Conservation (phyloP, 2,113 vertebrate species). For the Lota lota region DNA sequence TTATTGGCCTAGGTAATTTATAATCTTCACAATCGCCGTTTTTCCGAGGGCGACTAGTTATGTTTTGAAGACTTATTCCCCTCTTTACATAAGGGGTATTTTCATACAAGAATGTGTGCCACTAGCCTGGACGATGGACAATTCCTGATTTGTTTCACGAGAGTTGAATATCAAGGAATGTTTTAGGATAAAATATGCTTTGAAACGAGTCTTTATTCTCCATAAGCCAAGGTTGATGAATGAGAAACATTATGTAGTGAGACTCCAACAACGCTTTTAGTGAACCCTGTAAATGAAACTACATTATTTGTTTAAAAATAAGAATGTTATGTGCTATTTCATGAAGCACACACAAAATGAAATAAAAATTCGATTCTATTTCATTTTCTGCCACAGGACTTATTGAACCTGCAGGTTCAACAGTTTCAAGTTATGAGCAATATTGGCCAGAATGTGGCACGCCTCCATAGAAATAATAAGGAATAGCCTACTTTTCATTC, state of each 20-base stretch:
- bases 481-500: constrained; percentile 84
- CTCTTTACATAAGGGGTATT: constrained; percentile 68
- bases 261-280: no score
- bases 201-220: constrained; percentile 51
- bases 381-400: constrained; percentile 5
- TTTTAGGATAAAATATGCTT: constrained; percentile 62
- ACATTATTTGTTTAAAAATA: neutral
- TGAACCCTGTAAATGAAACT: neutral
- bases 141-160: constrained; percentile 69
- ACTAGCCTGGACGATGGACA: constrained; percentile 56
- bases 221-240: constrained; percentile 11
- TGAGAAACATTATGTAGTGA: neutral
- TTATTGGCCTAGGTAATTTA: constrained; percentile 27
- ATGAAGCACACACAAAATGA: neutral
- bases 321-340: neutral
- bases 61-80: constrained; percentile 72
- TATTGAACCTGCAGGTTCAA: constrained; percentile 33
- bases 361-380: constrained; percentile 1
- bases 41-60: constrained; percentile 64
- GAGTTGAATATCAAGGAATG: constrained; percentile 60
- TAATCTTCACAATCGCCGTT: constrained; percentile 68
- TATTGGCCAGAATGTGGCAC: constrained; percentile 84
- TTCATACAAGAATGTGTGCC: constrained; percentile 81
- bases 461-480: constrained; percentile 82
- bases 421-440: constrained; percentile 16